Percentiles rank a stretch among this genome's conserved stretches.
phyloP scores from a whole-genome alignment of 2,797 vertebrate species.

The Coluber constrictor region DNA sequence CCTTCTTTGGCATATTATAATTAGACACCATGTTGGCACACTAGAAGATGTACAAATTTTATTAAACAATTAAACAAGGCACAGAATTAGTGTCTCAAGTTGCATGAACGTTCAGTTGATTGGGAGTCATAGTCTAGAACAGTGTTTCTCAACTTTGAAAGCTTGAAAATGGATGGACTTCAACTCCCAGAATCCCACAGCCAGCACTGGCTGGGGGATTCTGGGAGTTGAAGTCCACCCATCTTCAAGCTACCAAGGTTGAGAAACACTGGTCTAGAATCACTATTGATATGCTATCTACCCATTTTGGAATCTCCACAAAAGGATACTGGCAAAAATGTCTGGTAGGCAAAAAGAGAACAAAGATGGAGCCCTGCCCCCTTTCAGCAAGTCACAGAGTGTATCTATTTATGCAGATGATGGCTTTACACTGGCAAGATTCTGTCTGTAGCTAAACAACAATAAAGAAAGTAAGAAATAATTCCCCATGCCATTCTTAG shows the following conservation, averaged over 20 bases:
- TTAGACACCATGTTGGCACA: not conserved
- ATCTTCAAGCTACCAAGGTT: no score
- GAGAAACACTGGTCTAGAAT: not conserved
- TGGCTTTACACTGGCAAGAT: not conserved
- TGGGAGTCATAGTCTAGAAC: not conserved
- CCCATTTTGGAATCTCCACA: not conserved
- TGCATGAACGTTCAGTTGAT: not conserved
- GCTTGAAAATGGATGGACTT: no score
- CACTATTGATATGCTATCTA: not conserved
- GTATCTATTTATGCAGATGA: not conserved
- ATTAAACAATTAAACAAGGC: not conserved
- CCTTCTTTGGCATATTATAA: not conserved
- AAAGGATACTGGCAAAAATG: not conserved
- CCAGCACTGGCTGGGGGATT: no score
- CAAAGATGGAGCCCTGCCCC: not conserved
- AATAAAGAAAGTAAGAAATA: not conserved
- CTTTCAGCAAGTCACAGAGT: not conserved
- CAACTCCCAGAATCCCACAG: no score
- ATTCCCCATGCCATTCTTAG: not conserved
- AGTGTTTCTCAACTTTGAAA: no score
- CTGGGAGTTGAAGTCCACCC: no score
- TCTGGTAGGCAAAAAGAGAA: not conserved
- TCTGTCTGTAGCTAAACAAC: not conserved
- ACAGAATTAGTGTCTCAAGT: not conserved
- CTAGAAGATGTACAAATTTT: not conserved